Conservation (phyloP, 2,113 vertebrate species). For the Cebidichthys violaceus region DNA sequence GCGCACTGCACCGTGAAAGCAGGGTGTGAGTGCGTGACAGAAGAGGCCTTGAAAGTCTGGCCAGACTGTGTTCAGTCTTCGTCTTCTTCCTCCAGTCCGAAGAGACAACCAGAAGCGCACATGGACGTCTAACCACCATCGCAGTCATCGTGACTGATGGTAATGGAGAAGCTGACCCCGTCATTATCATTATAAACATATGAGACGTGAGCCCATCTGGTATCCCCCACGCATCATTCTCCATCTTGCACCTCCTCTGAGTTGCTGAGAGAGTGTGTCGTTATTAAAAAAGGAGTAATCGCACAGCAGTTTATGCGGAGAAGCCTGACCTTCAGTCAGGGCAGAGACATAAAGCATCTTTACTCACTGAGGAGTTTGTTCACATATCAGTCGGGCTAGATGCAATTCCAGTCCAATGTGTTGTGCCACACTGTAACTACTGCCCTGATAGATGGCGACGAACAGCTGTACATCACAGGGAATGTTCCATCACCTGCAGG, state of each 20-base stretch:
- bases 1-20: background rate
- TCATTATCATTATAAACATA: conserved; percentile 41
- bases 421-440: conserved; percentile 25
- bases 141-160: conserved; percentile 26
- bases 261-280: background rate
- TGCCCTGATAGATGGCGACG: conserved; percentile 50
- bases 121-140: conserved; percentile 31
- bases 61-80: background rate
- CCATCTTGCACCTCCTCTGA: conserved; percentile 11
- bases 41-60: conserved; percentile 14
- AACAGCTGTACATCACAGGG: conserved; percentile 47
- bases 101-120: conserved; percentile 12
- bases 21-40: conserved; percentile 13
- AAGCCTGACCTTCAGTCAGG: conserved; percentile 52
- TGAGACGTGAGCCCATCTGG: conserved; percentile 6
- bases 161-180: conserved; percentile 37
- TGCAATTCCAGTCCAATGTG: conserved; percentile 39
- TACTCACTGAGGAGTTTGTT: conserved; percentile 29
- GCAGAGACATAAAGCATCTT: conserved; percentile 36
- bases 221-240: background rate
- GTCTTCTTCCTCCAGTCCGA: conserved; percentile 1
- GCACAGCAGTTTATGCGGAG: conserved; percentile 4
- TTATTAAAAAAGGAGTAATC: background rate
- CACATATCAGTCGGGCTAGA: conserved; percentile 19
- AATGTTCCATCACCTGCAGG: conserved; percentile 39